phyloP scores from a whole-genome alignment of 2,888 invertebrate genomes.

The Caenorhabditis doughertyi region DNA sequence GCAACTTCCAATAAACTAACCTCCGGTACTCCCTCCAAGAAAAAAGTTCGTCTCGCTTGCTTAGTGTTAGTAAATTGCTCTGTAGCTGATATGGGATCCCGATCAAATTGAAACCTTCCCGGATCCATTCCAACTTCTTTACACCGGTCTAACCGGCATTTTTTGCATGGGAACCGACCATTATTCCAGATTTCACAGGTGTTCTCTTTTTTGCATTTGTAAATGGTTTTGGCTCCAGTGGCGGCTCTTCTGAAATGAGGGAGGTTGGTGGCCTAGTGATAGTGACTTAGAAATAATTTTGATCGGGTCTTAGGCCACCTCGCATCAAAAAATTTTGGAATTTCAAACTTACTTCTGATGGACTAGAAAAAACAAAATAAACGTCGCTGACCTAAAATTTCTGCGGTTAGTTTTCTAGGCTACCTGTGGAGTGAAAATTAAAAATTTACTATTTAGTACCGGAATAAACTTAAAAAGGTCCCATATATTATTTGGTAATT shows the following conservation, averaged over 20 bases:
- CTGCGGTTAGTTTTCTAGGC: too few relatives aligned
- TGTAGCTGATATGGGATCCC: constrained; percentile 49
- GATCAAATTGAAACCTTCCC: constrained; percentile 55
- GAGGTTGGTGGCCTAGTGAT: too few relatives aligned
- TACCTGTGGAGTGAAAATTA: too few relatives aligned
- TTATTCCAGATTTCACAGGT: constrained; percentile 59
- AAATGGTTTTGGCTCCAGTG: constrained; percentile 36
- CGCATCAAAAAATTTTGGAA: too few relatives aligned
- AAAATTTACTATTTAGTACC: too few relatives aligned
- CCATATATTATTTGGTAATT: too few relatives aligned
- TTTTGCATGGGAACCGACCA: constrained; percentile 56
- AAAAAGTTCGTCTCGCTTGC: background rate
- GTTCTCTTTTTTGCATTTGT: constrained; percentile 48
- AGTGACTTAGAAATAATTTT: too few relatives aligned
- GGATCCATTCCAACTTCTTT: constrained; percentile 64
- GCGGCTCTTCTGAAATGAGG: constrained; percentile 48
- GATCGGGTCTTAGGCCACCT: too few relatives aligned
- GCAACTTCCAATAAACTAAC: background rate
- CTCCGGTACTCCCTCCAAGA: constrained; percentile 17
- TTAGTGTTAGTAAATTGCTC: constrained; percentile 35
- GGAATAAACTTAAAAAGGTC: too few relatives aligned
- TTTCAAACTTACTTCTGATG: too few relatives aligned
- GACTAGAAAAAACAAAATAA: too few relatives aligned
- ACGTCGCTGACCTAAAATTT: too few relatives aligned
- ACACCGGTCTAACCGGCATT: constrained; percentile 62